Evolutionary conservation across 2,113 vertebrate genomes (phyloP).

Genomic region (Alligator sinensis): DNA sequence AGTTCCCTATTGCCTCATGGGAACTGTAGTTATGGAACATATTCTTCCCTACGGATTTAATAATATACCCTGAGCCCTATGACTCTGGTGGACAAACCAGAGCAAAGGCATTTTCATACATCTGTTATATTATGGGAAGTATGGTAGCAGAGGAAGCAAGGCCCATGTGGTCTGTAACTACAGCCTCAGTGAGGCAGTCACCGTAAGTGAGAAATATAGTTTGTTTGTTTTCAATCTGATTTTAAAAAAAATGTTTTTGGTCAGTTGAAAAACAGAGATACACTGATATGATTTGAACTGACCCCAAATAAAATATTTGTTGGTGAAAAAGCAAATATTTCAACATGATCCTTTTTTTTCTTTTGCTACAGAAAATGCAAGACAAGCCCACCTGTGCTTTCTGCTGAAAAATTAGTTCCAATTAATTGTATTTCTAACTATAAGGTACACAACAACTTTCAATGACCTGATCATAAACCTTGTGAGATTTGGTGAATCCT

Average conservation of each 20-base stretch:
- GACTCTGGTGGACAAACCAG: not conserved
- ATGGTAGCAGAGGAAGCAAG: not conserved
- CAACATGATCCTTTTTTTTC: too few relatives aligned
- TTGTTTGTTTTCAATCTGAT: not conserved
- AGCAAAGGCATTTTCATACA: not conserved
- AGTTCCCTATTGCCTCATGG: not conserved
- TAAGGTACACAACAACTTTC: not conserved
- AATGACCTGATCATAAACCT: not conserved
- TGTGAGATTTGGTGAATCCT: not conserved
- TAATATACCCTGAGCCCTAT: not conserved
- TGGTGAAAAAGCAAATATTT: not conserved
- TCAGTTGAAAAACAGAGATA: not conserved
- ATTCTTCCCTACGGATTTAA: not conserved
- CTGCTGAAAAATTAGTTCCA: not conserved
- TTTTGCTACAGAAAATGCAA: too few relatives aligned
- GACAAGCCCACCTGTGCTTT: too few relatives aligned
- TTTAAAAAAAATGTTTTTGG: not conserved
- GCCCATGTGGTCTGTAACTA: not conserved
- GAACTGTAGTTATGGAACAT: not conserved
- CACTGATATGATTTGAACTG: not conserved
- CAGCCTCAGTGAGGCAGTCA: not conserved
- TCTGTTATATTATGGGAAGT: not conserved
- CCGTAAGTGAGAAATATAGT: not conserved
- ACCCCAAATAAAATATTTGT: not conserved
- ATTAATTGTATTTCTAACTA: not conserved